These are phyloP conservation scores for Caenorhabditis doughertyi DNA, from an alignment of 2,888 invertebrate species.

Conservation along the genomic window DNA sequence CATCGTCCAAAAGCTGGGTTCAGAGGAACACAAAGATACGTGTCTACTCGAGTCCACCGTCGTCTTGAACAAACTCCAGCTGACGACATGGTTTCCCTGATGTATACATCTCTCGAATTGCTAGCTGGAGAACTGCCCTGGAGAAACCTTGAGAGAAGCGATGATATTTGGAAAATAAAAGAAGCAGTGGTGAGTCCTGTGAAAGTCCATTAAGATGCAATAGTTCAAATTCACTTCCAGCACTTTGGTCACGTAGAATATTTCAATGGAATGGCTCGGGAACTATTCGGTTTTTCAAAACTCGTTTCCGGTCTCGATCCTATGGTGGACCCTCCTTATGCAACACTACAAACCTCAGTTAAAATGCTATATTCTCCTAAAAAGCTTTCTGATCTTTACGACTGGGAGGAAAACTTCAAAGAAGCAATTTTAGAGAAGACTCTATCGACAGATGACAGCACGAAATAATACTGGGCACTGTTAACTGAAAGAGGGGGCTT, in stretches of 20 bases:
- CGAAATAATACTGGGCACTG: neutral
- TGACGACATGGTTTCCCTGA: conserved; percentile 71
- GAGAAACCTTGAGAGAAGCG: conserved; percentile 60
- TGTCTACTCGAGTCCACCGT: conserved; percentile 71
- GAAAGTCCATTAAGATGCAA: neutral
- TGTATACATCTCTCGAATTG: conserved; percentile 63
- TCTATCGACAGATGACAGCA: conserved; percentile 25
- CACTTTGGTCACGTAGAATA: conserved; percentile 29
- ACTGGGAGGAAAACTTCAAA: conserved; percentile 64
- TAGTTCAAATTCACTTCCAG: conserved; percentile 25
- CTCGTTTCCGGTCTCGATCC: conserved; percentile 47
- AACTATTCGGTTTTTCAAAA: conserved; percentile 40
- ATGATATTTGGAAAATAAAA: conserved; percentile 70
- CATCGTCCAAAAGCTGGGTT: conserved; percentile 68
- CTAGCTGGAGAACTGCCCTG: conserved; percentile 59
- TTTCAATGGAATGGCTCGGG: conserved; percentile 10
- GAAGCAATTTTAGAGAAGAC: conserved; percentile 44
- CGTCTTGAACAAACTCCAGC: conserved; percentile 64
- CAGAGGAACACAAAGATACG: conserved; percentile 77
- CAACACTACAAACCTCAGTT: conserved; percentile 43
- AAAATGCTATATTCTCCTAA: conserved; percentile 45
- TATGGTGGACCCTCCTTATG: conserved; percentile 46
- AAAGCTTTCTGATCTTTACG: conserved; percentile 56
- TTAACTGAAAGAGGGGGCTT: neutral
- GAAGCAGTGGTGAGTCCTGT: conserved; percentile 67